Evolutionary conservation across 2,888 invertebrate genomes (phyloP).

Genomic region (Pammene aurita): DNA sequence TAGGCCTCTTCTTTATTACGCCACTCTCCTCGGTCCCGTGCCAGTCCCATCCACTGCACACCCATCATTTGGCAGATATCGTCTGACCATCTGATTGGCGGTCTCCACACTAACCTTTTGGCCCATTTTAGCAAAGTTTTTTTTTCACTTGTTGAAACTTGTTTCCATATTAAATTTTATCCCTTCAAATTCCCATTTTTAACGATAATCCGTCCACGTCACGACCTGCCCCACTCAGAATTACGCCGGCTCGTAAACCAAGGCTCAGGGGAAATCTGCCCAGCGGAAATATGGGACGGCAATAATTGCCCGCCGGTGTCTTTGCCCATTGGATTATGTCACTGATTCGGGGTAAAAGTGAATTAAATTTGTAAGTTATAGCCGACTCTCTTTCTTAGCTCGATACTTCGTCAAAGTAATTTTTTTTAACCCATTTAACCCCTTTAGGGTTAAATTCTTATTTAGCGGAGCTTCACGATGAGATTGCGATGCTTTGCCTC

Average conservation of each 20-base stretch:
- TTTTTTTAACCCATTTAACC: neutral
- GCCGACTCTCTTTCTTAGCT: neutral
- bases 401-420: neutral
- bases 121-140: too few species aligned
- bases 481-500: too few species aligned
- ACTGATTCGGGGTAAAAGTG: slow-evolving; percentile 9
- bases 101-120: too few species aligned
- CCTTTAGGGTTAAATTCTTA: neutral
- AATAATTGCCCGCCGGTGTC: slow-evolving; percentile 11
- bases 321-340: slow-evolving; percentile 9
- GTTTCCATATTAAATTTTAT: too few species aligned
- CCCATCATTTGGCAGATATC: too few species aligned
- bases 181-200: neutral
- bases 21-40: too few species aligned
- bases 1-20: too few species aligned
- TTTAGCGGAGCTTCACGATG: neutral
- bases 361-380: slow-evolving; percentile 9
- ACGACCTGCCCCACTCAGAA: slow-evolving; percentile 12
- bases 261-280: slow-evolving; percentile 23
- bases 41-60: too few species aligned
- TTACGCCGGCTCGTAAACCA: slow-evolving; percentile 20
- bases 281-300: slow-evolving; percentile 14
- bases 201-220: neutral
- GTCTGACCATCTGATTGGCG: too few species aligned
- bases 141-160: too few species aligned